Conservation (phyloP, 2,113 vertebrate species). For the Cyprinodon tularosa region DNA sequence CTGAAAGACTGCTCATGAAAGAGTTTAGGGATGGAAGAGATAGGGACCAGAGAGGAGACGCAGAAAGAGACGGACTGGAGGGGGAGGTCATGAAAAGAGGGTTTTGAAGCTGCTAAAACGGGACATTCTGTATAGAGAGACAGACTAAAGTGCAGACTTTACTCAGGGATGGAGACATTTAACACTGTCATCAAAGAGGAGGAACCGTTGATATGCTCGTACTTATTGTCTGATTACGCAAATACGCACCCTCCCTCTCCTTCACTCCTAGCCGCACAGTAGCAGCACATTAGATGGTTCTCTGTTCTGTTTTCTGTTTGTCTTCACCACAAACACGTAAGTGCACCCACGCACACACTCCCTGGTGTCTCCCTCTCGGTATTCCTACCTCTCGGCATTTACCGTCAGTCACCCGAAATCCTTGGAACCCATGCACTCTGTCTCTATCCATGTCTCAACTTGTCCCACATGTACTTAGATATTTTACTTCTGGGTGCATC, state of each 20-base stretch:
- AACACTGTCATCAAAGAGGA: conserved; percentile 53
- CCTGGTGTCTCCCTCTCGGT: conserved; percentile 42
- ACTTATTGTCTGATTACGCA: conserved; percentile 46
- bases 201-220: conserved; percentile 44
- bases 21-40: conserved; percentile 79
- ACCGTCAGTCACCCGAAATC: conserved; percentile 71
- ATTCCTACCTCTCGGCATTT: conserved; percentile 67
- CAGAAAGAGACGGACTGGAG: conserved; percentile 45
- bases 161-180: conserved; percentile 57
- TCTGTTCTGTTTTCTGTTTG: neutral
- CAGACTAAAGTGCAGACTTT: conserved; percentile 57
- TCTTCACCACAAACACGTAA: conserved; percentile 10
- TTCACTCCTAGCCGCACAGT: neutral
- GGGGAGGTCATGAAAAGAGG: conserved; percentile 61
- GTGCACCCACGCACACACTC: neutral
- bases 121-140: conserved; percentile 64
- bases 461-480: conserved; percentile 74
- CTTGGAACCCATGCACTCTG: conserved; percentile 58
- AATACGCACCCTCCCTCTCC: neutral
- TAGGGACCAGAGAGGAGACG: conserved; percentile 73
- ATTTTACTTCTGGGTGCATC: conserved; percentile 75
- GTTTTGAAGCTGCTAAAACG: conserved; percentile 68
- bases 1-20: conserved; percentile 81
- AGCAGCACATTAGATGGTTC: neutral
- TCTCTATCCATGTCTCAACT: conserved; percentile 74